Evolutionary conservation across 2,888 invertebrate species (phyloP), one percentile per base, ranked within the genome.

Genomic region (Zeuzera pyrina): DNA sequence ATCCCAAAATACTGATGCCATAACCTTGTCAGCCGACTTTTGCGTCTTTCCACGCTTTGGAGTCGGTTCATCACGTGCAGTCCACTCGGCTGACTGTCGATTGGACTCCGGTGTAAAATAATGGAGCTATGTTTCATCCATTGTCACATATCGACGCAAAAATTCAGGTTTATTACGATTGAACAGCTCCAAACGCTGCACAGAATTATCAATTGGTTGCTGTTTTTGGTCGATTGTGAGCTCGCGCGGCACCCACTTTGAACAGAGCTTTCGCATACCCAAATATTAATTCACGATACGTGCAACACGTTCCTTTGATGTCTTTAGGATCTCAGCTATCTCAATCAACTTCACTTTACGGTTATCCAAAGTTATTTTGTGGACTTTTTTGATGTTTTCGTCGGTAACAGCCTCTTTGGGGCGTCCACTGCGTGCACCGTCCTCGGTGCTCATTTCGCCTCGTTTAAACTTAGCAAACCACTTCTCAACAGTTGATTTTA

Each of bases 301-400:
- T 22, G 28, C 13, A 19, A 28, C 33, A 33, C 33, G 8, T 16
- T 21, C 28, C 13, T 28, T 23, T 15, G 33, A 33, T 33, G 29
- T 33, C 23, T 33, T 33, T 22, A 33, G 11, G 13, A 7, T 12
- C 27, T 31, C 36, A 33, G 30, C 33, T 36, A 29, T 23, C 33
- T 36, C 31, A 27, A 25, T 29, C 34, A 35, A 34, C 33, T 33
- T 30, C 30, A 31, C 31, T 33, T 28, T 36, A 23, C 31, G 23
- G 23, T 23, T n/a, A 6, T 23, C 23, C 23, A 23, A 23, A 23
- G 10, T 23, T 23, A 23, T 6, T 23, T 23, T 23, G 23, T 33
- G 25, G 15, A 29, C 29, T 33, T 33, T n/a, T 29, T 33, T 33
- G 19, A 30, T 26, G 13, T 34, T 34, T 30, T 34, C 26, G 7